These are phyloP conservation scores for Zaprionus camerounensis DNA, from an alignment of 1,140 invertebrate species.

Conservation along the genomic window DNA sequence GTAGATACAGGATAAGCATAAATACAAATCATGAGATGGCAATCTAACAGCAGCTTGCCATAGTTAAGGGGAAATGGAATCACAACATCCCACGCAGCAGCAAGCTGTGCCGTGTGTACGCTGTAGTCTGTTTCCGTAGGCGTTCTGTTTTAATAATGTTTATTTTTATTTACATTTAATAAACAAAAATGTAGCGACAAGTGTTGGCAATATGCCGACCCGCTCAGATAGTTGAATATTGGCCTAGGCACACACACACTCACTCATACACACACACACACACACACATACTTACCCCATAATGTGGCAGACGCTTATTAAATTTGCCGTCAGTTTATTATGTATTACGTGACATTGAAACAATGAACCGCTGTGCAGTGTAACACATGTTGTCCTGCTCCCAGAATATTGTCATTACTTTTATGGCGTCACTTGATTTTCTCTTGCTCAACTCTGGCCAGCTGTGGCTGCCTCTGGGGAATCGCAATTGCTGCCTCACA, in stretches of 20 bases:
- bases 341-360: conserved; percentile 75
- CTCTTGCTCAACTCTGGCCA: conserved; percentile 23
- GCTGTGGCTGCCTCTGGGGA: conserved; percentile 16
- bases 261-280: not conserved
- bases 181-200: conserved; percentile 70
- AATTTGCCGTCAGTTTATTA: conserved; percentile 80
- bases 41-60: conserved; percentile 20
- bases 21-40: conserved; percentile 44
- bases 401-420: conserved; percentile 47
- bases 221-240: conserved; percentile 62
- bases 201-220: conserved; percentile 68
- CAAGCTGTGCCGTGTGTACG: conserved; percentile 18
- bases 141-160: conserved; percentile 77
- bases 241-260: conserved; percentile 18
- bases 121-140: conserved; percentile 31
- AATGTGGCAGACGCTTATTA: conserved; percentile 59
- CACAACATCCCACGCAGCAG: not conserved
- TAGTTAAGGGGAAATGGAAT: not conserved
- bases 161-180: conserved; percentile 83
- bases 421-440: conserved; percentile 68
- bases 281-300: conserved; percentile 29
- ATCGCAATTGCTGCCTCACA: conserved; percentile 10
- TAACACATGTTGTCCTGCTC: conserved; percentile 46
- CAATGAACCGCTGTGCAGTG: conserved; percentile 37
- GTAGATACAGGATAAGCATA: conserved; percentile 35